Percentiles rank a stretch among this genome's conserved stretches.
Conservation (phyloP, 2,888 invertebrate species). For the Pantelozetes paolii region DNA sequence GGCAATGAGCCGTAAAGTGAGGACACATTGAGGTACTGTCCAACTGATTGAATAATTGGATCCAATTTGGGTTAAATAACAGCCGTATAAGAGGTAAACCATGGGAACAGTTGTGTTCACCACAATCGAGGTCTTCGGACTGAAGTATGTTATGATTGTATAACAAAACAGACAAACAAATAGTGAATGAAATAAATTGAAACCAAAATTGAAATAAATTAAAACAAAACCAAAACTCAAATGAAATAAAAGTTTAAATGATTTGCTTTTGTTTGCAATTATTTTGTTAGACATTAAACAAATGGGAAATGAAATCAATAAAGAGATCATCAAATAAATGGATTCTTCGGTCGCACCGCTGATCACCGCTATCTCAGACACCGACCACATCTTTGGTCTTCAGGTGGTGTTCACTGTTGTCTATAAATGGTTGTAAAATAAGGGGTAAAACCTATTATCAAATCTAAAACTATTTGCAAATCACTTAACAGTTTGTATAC, state of each 20-base stretch:
- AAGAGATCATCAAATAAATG: background rate
- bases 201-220: constrained; percentile 79
- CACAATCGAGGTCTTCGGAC: background rate
- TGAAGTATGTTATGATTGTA: background rate
- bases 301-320: constrained; percentile 60
- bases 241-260: constrained; percentile 69
- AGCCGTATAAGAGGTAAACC: constrained; percentile 61
- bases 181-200: constrained; percentile 21
- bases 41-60: constrained; percentile 84
- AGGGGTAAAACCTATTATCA: too few relatives aligned
- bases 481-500: too few relatives aligned
- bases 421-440: too few relatives aligned
- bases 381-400: background rate
- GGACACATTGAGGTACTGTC: constrained; percentile 96
- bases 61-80: constrained; percentile 72
- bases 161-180: constrained; percentile 37
- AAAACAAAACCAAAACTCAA: constrained; percentile 66
- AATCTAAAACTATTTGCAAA: too few relatives aligned
- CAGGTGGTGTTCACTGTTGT: too few relatives aligned
- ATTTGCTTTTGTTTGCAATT: constrained; percentile 59
- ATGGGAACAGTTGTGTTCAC: constrained; percentile 48
- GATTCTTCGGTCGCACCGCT: too few relatives aligned
- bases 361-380: background rate
- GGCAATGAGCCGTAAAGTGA: constrained; percentile 82
- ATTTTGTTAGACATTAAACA: constrained; percentile 62